These are phyloP conservation scores for Neostethus bicornis DNA, from an alignment of 2,797 vertebrate genomes.

Conservation along the genomic window DNA sequence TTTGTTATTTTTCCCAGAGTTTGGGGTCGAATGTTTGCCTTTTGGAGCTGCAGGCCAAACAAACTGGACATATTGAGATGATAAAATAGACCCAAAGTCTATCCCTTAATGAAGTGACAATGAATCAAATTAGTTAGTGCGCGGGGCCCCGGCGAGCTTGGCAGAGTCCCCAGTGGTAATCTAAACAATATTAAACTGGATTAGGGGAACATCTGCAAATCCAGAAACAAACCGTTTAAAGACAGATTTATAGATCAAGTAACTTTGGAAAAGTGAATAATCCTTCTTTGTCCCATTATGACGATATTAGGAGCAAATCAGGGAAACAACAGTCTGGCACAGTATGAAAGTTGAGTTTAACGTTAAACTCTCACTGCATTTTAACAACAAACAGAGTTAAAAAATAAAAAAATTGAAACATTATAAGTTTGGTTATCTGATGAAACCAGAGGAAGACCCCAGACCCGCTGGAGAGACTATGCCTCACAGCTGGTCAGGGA, in stretches of 20 bases:
- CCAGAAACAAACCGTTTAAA: slow-evolving; percentile 15
- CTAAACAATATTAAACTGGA: slow-evolving; percentile 35
- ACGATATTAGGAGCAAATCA: slow-evolving; percentile 17
- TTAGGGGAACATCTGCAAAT: slow-evolving; percentile 34
- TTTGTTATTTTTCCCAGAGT: too few species aligned
- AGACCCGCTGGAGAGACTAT: too few species aligned
- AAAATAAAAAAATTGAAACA: slow-evolving; percentile 17
- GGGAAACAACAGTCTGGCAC: slow-evolving; percentile 8
- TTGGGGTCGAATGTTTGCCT: too few species aligned
- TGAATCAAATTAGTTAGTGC: slow-evolving; percentile 6
- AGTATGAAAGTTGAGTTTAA: neutral
- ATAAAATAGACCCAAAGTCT: slow-evolving; percentile 4
- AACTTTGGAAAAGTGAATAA: slow-evolving; percentile 8
- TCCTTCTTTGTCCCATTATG: slow-evolving; percentile 15
- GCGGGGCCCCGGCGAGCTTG: slow-evolving; percentile 13
- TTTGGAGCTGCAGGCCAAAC: neutral
- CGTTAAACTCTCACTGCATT: neutral
- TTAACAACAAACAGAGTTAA: slow-evolving; percentile 1
- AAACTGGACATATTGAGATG: slow-evolving; percentile 5
- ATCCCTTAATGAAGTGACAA: slow-evolving; percentile 27
- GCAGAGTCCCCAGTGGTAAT: slow-evolving; percentile 19
- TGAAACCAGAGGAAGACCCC: too few species aligned
- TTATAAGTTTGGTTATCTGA: too few species aligned
- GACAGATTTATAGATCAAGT: slow-evolving; percentile 6
- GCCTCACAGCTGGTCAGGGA: too few species aligned